Conservation (phyloP, 2,888 invertebrate genomes). For the Hemistola chrysoprasaria region DNA sequence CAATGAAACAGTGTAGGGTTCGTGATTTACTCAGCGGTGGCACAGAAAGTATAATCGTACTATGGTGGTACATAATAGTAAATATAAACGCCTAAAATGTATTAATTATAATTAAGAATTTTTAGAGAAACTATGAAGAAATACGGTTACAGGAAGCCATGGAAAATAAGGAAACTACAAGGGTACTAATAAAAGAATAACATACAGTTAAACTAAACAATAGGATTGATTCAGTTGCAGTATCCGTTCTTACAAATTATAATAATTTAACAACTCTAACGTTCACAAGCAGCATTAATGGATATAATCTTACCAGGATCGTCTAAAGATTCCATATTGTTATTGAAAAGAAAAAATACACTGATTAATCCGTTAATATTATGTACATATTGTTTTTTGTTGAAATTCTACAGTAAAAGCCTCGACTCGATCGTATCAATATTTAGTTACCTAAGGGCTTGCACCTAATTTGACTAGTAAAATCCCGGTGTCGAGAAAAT, state of each 20-base stretch:
- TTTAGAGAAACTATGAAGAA: no score
- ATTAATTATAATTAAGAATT: no score
- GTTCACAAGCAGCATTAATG: slow-evolving; percentile 46
- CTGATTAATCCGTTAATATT: slow-evolving; percentile 54
- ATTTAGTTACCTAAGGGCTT: no score
- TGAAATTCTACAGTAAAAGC: no score
- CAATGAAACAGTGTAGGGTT: slow-evolving; percentile 43
- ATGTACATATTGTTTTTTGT: slow-evolving; percentile 26
- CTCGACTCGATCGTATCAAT: no score
- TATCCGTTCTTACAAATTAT: slow-evolving; percentile 24
- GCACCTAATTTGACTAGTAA: no score
- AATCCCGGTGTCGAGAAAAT: no score
- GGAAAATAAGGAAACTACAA: slow-evolving; percentile 26
- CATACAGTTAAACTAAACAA: slow-evolving; percentile 31
- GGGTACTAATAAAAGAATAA: slow-evolving; percentile 26
- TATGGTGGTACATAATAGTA: no score
- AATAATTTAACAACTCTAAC: slow-evolving; percentile 35
- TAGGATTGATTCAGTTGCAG: slow-evolving; percentile 51
- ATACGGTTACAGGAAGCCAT: slow-evolving; percentile 34
- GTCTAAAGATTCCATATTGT: slow-evolving; percentile 74
- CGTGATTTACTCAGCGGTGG: slow-evolving; percentile 46
- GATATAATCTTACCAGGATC: slow-evolving; percentile 73
- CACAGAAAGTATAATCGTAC: no score
- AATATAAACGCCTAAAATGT: background rate
- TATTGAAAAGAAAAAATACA: slow-evolving; percentile 76